These are phyloP conservation scores for Mionectes macconnelli DNA, from an alignment of 2,113 vertebrate species.

Conservation along the genomic window DNA sequence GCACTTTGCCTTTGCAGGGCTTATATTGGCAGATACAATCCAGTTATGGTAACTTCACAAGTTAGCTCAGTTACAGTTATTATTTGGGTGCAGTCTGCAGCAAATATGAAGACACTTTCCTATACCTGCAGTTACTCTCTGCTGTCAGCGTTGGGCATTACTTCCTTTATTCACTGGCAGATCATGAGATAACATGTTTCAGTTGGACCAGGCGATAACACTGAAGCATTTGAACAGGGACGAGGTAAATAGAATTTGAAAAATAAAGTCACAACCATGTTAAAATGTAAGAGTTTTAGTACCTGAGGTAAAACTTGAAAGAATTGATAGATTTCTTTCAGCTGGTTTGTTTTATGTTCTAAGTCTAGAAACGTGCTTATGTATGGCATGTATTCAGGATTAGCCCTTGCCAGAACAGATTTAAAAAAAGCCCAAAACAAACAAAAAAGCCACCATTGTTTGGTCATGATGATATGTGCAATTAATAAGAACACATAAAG, in stretches of 20 bases:
- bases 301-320: neutral
- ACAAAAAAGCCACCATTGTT: neutral
- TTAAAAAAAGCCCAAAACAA: neutral
- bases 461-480: neutral
- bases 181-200: neutral
- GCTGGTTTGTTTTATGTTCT: neutral
- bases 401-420: neutral
- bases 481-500: neutral
- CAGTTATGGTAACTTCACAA: neutral
- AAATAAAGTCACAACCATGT: neutral
- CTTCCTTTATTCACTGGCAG: neutral
- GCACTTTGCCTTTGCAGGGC: neutral
- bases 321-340: neutral
- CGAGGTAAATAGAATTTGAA: neutral
- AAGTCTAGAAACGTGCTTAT: neutral
- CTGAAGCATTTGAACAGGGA: neutral
- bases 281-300: neutral
- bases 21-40: neutral
- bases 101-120: neutral
- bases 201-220: neutral
- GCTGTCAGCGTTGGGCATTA: neutral
- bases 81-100: neutral
- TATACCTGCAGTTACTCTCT: neutral
- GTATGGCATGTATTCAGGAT: neutral
- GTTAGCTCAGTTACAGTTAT: neutral